A percentile compares a stretch with the other conserved stretches of the same genome.
Conservation (phyloP, 1,140 invertebrate species). For the Diabrotica virgifera region DNA sequence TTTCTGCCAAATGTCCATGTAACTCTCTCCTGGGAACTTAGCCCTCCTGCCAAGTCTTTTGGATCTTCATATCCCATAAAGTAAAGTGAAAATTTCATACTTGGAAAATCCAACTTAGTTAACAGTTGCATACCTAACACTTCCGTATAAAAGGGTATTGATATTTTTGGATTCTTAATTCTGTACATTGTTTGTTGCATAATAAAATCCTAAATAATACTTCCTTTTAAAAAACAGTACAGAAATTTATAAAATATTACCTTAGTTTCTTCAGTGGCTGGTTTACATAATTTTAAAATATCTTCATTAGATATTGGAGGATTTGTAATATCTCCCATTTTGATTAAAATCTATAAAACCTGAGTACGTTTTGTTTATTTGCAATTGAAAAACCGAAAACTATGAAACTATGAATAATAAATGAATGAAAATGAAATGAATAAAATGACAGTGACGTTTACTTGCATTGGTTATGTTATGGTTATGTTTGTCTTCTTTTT, state of each 20-base stretch:
- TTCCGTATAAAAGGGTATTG: slow-evolving; percentile 86
- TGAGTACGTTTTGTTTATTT: no score
- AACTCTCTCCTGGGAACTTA: slow-evolving; percentile 58
- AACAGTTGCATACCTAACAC: slow-evolving; percentile 88
- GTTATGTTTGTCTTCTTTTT: no score
- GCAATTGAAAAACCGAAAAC: no score
- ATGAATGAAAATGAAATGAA: no score
- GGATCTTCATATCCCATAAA: slow-evolving; percentile 89
- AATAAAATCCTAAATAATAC: slow-evolving; percentile 71
- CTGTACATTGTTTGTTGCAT: slow-evolving; percentile 96
- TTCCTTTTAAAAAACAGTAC: neutral
- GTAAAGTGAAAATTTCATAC: slow-evolving; percentile 87
- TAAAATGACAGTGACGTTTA: no score
- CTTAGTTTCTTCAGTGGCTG: slow-evolving; percentile 61
- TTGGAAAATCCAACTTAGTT: slow-evolving; percentile 84
- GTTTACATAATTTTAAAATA: slow-evolving; percentile 61
- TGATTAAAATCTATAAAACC: neutral
- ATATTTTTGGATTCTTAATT: slow-evolving; percentile 85
- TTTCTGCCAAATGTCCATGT: slow-evolving; percentile 79
- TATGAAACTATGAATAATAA: no score
- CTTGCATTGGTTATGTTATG: no score
- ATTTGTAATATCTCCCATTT: slow-evolving; percentile 32
- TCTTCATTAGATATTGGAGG: slow-evolving; percentile 57
- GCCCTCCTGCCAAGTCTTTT: slow-evolving; percentile 69
- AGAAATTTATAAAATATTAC: slow-evolving; percentile 44